A percentile compares a stretch with the other conserved stretches of the same genome.
Conservation (phyloP, 2,113 vertebrate species). For the Crotalus horridus region DNA sequence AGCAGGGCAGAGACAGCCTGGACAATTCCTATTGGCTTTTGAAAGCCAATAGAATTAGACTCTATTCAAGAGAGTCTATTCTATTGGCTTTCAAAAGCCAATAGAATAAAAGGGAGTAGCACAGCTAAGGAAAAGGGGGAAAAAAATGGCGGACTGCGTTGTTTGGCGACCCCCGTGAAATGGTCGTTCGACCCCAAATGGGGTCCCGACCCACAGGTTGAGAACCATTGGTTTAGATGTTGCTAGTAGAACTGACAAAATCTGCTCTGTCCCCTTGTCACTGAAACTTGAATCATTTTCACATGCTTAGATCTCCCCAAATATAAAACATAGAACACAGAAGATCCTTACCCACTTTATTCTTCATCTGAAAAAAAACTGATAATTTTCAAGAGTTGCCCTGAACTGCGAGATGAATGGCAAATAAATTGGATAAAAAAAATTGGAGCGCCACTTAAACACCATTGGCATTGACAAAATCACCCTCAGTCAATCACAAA, state of each 20-base stretch:
- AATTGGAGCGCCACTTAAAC: neutral
- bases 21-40: no score
- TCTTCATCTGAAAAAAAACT: neutral
- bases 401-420: neutral
- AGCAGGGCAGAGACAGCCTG: no score
- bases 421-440: neutral
- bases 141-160: no score
- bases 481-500: neutral
- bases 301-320: neutral
- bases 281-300: neutral
- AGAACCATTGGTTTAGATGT: neutral
- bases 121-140: no score
- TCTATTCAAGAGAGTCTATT: no score
- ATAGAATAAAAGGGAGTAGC: no score
- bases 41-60: no score
- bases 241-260: neutral
- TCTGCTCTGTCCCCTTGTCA: neutral
- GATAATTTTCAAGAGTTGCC: neutral
- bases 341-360: neutral
- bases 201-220: no score
- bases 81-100: no score
- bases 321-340: neutral
- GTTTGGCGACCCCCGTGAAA: no score
- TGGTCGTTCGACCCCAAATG: no score
- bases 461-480: neutral